A percentile compares a stretch with the other conserved stretches of the same genome.
Evolutionary conservation across 2,888 invertebrate genomes (phyloP).

Genomic region (Panorpa germanica): DNA sequence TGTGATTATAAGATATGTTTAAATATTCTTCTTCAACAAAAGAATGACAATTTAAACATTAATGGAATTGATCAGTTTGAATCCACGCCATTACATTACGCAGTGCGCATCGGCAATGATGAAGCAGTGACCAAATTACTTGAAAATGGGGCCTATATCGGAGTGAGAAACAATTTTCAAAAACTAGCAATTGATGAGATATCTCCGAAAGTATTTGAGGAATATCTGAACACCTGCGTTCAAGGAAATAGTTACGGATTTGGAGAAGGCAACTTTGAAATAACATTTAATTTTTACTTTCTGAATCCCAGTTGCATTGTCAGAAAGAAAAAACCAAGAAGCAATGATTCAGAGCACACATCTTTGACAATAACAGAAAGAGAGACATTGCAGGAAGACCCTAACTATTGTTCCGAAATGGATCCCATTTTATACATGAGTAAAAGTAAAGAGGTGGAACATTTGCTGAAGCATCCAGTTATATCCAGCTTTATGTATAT

Average conservation of each 20-base stretch:
- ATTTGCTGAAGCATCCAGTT: slow-evolving; percentile 57
- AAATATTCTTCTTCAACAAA: slow-evolving; percentile 35
- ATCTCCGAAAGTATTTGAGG: slow-evolving; percentile 43
- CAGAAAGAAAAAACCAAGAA: no score
- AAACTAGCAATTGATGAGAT: slow-evolving; percentile 56
- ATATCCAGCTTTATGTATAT: slow-evolving; percentile 61
- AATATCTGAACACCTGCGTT: slow-evolving; percentile 56
- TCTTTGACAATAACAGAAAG: no score
- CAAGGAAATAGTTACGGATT: slow-evolving; percentile 41
- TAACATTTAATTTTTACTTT: slow-evolving; percentile 53
- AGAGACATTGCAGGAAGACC: no score
- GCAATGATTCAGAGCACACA: no score
- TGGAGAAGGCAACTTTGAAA: slow-evolving; percentile 49
- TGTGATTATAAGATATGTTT: slow-evolving; percentile 40
- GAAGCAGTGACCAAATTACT: slow-evolving; percentile 42
- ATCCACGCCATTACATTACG: slow-evolving; percentile 56
- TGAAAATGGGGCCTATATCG: slow-evolving; percentile 52
- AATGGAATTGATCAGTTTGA: slow-evolving; percentile 41
- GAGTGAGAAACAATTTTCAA: slow-evolving; percentile 40
- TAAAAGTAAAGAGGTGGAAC: slow-evolving; percentile 41
- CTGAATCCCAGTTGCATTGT: no score
- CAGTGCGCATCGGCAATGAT: slow-evolving; percentile 46
- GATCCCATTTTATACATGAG: slow-evolving; percentile 56
- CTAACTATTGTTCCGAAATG: no score
- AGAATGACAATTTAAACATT: slow-evolving; percentile 34